Base-by-base conservation (phyloP, 1,140 invertebrate genomes). In the Eumeta japonica region DNA sequence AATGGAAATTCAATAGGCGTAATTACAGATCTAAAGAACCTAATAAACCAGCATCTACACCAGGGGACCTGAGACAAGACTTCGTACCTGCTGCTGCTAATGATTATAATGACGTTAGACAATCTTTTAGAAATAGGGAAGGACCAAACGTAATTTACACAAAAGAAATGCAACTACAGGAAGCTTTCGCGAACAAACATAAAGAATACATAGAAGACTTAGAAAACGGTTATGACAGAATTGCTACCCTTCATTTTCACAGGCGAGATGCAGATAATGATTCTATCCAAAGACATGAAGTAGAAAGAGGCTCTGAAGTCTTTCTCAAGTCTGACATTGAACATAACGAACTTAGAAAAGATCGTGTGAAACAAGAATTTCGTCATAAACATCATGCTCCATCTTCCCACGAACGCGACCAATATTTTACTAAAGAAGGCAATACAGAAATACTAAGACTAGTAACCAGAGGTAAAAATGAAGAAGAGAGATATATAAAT, bases 371-470 rank as follows among this genome's bases (percentile, higher is more conserved):
- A 43, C 41, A 31, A 66, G 64, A 48, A 38, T 57, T 50, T 44
- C 53, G 61, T 45, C 50, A 62, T 24, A 64, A 63, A 19, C 53
- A 62, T 28, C 55, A 55, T 35, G 60, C 46, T 17, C 66, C 62
- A 29, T 55, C 64, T 41, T 56, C 66, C 9, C 45, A 76, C 15
- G 77, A 75, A 12, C 67, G 86, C 20, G 86, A 89, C 47, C 84
- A 86, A 48, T 81, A 83, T 48, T 90, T 87, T 54, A 88, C 88
- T 14, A 82, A 87, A 51, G 87, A 90, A 53, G 89, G 88, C 0
- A 88, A 89, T 50, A 84, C 88, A 1, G 89, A 90, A 73, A 88
- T 91, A 33, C 65, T 91, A 28, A 75, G 87, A 43, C 65, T 91
- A n/a, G 83, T 89, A 16, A 89, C 87, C 0, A 76, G 87, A 52